Evolutionary conservation across 1,140 invertebrate species (phyloP), one percentile per base, ranked within the genome.

Genomic region (Triops longicaudatus): DNA sequence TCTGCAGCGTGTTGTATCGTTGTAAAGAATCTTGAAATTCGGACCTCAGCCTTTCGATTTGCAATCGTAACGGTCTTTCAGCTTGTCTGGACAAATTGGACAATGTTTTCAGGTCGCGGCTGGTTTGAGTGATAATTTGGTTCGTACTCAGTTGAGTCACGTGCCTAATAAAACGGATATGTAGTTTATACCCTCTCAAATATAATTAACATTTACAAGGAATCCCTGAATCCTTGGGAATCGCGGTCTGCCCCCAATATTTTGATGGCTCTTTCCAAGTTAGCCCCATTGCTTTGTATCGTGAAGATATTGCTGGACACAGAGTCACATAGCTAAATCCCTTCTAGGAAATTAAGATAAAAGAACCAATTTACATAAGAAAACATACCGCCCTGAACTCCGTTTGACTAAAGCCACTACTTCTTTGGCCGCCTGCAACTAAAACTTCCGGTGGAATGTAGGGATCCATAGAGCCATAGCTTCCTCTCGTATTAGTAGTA

Each of bases 221-320:
- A 88, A 80, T 91, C 89, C 81, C 90, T 84, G 26, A 90, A 82
- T 79, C 84, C 85, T 78, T 88, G 85, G 82, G 87, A 90, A 84
- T 96, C 93, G 82, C 89, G 90, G 26, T 87, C 86, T 7, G 92
- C 92, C 72, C 93, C 93, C 81, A 95, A 89, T 76, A 88, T 87
- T 82, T 91, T 92, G 77, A 90, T 86, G 79, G 90, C 88, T 82
- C 89, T 89, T 81, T 94, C 91, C 79, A 96, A 84, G 7, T 87
- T 87, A 80, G 88, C 87, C 82, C 89, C 88, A 79, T 88, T 91
- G 72, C 87, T 87, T 81, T 92, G 91, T 72, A 94, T 90, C 0
- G 89, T 88, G 81, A 89, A 92, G 78, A 94, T 90, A 83, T 93
- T 93, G 74, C 91, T 89, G 1, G 89, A 91, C 78, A 94, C 91